Base-by-base conservation (phyloP, 1,140 invertebrate genomes). In the Polypedilum pembai region DNA sequence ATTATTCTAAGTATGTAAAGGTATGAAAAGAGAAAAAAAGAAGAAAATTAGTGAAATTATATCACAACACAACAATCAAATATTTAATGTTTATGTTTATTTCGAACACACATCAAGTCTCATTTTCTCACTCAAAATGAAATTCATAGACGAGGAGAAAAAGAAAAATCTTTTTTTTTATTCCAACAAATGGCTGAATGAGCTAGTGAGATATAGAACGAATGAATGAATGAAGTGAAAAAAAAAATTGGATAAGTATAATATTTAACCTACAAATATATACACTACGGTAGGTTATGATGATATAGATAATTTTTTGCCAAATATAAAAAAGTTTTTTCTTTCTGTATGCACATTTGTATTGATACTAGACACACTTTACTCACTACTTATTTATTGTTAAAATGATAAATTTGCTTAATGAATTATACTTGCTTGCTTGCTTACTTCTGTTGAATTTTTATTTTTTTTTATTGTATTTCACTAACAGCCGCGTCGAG, bases 221-320 rank as follows among this genome's bases (percentile, higher is more conserved):
- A 45, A 12, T 56, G 45, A 56, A 56, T 56, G 45, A 56, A 56
- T 56, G 45, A 56, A 18, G 8, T 7, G 17, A 66, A 17, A 18
- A 69, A 66, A 69, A 69, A 69, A 69, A 69, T 69, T 69, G 65
- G 65, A 69, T 69, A 69, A 69, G 65, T 69, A 69, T 21, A 69
- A 69, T 69, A 69, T 69, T 69, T 69, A 69, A 69, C 65, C 65
- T 8, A 69, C 20, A 69, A 69, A 69, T 69, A 69, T 56, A 56
- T 18, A 69, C 65, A 69, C 65, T 69, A 56, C 45, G 10, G 45
- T 56, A 69, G 65, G 65, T 69, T 69, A 69, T 69, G 65, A 69
- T 69, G 65, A 69, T 69, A 69, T 21, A 69, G 65, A 69, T 69
- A 69, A 69, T 69, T 69, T 69, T 69, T 69, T 56, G 45, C 45